These are phyloP conservation scores for Aythya fuligula DNA, from an alignment of 2,797 vertebrate genomes.

Conservation along the genomic window DNA sequence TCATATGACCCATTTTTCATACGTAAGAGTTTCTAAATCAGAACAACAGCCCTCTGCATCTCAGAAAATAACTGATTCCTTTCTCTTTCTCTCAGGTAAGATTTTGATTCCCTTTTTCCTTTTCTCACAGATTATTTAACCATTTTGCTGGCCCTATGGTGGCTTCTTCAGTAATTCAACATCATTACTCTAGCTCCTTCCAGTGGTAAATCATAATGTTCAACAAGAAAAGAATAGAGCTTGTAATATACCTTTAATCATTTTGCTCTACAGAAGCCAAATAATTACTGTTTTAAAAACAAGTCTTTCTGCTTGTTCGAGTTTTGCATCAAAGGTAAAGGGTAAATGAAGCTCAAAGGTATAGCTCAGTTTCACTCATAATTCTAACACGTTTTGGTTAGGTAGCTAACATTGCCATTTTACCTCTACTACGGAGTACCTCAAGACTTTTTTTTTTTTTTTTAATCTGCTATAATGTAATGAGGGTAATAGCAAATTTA, in stretches of 20 bases:
- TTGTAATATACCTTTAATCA: constrained; percentile 31
- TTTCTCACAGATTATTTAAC: constrained; percentile 55
- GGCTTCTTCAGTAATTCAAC: constrained; percentile 57
- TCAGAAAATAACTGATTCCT: constrained; percentile 38
- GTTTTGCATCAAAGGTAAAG: not conserved
- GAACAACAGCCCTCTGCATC: constrained; percentile 4
- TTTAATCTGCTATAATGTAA: not conserved
- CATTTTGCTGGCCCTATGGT: not conserved
- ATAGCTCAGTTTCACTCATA: constrained; percentile 7
- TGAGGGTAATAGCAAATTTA: not conserved
- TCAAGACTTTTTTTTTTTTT: not conserved
- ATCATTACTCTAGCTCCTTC: constrained; percentile 83
- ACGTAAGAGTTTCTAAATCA: constrained; percentile 45
- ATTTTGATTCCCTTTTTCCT: not conserved
- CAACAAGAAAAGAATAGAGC: constrained; percentile 6
- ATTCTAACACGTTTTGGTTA: not conserved
- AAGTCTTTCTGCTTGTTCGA: not conserved
- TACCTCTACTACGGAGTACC: not conserved
- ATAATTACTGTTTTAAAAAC: not conserved
- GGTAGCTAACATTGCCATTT: not conserved
- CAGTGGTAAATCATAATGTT: constrained; percentile 77
- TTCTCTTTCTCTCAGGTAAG: constrained; percentile 39
- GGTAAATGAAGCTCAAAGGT: not conserved
- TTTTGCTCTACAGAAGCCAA: not conserved
- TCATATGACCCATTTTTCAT: constrained; percentile 9